Conservation (phyloP, 2,888 invertebrate species). For the Ligdia adustata region DNA sequence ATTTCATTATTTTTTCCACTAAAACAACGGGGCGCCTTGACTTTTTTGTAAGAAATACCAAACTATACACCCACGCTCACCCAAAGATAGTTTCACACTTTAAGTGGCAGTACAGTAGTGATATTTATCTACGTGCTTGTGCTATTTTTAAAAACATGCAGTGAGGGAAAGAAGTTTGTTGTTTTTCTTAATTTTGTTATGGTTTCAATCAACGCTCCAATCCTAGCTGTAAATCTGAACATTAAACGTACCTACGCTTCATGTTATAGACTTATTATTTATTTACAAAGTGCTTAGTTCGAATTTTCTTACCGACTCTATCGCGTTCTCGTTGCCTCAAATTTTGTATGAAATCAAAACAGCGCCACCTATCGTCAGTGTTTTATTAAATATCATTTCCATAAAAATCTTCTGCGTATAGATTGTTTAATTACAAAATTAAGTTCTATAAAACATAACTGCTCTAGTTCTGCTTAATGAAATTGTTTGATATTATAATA, state of each 20-base stretch:
- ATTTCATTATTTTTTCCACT: conserved; percentile 78
- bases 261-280: too few relatives aligned
- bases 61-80: conserved; percentile 70
- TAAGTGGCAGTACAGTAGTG: conserved; percentile 75
- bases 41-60: conserved; percentile 75
- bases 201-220: conserved; percentile 35
- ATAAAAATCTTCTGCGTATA: too few relatives aligned
- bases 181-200: conserved; percentile 35
- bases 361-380: too few relatives aligned
- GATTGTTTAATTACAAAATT: too few relatives aligned
- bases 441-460: too few relatives aligned
- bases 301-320: neutral
- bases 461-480: too few relatives aligned
- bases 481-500: too few relatives aligned
- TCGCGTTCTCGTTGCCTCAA: too few relatives aligned
- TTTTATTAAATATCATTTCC: too few relatives aligned
- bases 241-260: neutral
- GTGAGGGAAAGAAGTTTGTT: conserved; percentile 14
- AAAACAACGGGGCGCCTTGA: conserved; percentile 80
- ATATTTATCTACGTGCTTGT: conserved; percentile 60
- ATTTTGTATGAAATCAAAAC: too few relatives aligned
- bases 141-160: conserved; percentile 70
- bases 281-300: neutral
- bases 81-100: conserved; percentile 78
- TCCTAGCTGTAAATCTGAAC: neutral